Base-by-base conservation (phyloP, 2,113 vertebrate genomes). In the Mus spicilegus region DNA sequence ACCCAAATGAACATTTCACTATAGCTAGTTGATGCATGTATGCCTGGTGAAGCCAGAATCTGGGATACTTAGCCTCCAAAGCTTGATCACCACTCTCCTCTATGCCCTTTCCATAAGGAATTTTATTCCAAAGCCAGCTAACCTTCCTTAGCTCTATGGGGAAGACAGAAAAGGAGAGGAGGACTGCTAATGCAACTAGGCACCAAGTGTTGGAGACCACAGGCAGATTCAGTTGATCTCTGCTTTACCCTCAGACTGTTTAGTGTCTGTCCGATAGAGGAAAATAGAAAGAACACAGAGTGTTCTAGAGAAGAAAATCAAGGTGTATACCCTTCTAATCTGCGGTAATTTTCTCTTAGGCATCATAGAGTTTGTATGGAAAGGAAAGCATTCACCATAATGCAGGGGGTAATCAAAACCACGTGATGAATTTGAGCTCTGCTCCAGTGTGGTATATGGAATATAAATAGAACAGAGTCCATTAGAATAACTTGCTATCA, bases 401-500 rank as follows among this genome's bases (percentile, higher is more conserved):
- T 0, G 11, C 14, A 10, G 65, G 63, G 54, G 8, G 13, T 3
- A 1, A 63, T 61, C 13, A 9, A 28, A 77, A n/a, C 63, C 36
- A 5, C 19, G 0, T 3, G 7, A 1, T 1, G 46, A 58, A 39
- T 70, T 11, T 61, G 89, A 70, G 22, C 85, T 81, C 51, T 11
- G 10, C 87, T 72, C n/a, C 8, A 7, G 46, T 30, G 9, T 49
- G 70, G 39, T 65, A 77, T 85, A 67, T 67, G 39, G 92, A 92
- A 94, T 70, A 78, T 56, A 89, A 95, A 96, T 76, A 63, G 69
- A 73, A 72, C 1, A 12, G 80, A 88, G 69, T 39, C 88, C 58
- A 69, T 92, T 92, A 89, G 96, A 95, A 96, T 95, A 95, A 95
- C 87, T 88, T 61, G 39, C 93, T 77, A 14, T 85, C 46, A 1